These are phyloP conservation scores for Trinectes maculatus DNA, from an alignment of 2,113 vertebrate species.

Conservation along the genomic window DNA sequence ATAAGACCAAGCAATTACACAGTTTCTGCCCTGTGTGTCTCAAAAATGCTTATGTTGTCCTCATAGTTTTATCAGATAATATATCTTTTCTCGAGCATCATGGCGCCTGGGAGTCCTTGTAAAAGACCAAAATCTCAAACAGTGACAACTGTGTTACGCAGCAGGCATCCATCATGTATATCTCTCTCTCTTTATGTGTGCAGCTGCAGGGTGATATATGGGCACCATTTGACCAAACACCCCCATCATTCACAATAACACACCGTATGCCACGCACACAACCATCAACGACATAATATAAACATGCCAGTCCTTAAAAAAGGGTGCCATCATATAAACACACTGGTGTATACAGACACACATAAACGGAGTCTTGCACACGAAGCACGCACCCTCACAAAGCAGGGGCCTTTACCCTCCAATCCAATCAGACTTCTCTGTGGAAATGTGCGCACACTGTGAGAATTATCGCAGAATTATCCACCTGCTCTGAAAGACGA, in stretches of 20 bases:
- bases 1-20: too few species aligned
- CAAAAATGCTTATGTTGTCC: too few species aligned
- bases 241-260: not conserved
- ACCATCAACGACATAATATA: not conserved
- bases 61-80: too few species aligned
- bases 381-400: not conserved
- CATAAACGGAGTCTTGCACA: not conserved
- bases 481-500: slow-evolving; percentile 40
- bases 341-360: too few species aligned
- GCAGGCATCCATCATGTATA: too few species aligned
- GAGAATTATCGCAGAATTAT: slow-evolving; percentile 20
- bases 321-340: not conserved
- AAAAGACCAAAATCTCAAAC: too few species aligned
- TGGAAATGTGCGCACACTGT: slow-evolving; percentile 37
- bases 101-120: too few species aligned
- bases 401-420: slow-evolving; percentile 11
- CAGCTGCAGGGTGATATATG: slow-evolving; percentile 14
- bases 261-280: not conserved
- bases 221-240: slow-evolving; percentile 4
- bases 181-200: too few species aligned
- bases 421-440: slow-evolving; percentile 36
- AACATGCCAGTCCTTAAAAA: not conserved
- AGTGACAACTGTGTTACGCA: too few species aligned
- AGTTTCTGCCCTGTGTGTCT: too few species aligned
- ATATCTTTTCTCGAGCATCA: too few species aligned